phyloP scores from a whole-genome alignment of 2,888 invertebrate species.

The Sphaerophoria rueppellii region DNA sequence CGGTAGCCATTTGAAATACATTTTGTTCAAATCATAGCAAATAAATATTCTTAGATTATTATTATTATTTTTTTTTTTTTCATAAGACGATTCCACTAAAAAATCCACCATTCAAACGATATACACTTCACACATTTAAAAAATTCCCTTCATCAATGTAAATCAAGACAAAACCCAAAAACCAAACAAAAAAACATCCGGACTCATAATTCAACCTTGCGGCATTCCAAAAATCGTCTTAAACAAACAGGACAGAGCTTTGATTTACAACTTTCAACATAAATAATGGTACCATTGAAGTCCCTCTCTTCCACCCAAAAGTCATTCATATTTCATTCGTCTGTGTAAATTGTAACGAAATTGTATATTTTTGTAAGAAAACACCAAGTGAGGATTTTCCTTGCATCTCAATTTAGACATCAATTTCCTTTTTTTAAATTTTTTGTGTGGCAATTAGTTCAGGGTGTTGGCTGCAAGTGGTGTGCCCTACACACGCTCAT shows the following conservation, averaged over 20 bases:
- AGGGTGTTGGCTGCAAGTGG: neutral
- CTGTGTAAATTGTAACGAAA: neutral
- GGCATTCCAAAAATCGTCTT: slow-evolving; percentile 20
- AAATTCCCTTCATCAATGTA: neutral
- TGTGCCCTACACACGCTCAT: slow-evolving; percentile 15
- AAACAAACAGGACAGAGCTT: slow-evolving; percentile 42
- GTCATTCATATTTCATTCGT: neutral
- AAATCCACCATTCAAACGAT: neutral
- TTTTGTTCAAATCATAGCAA: too few relatives aligned
- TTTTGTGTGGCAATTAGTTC: neutral
- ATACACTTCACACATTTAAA: neutral
- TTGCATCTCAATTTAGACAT: slow-evolving; percentile 7
- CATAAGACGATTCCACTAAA: too few relatives aligned
- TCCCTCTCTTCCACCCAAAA: neutral
- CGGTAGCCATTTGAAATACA: too few relatives aligned
- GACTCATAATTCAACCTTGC: slow-evolving; percentile 40
- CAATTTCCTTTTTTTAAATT: neutral
- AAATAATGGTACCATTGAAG: slow-evolving; percentile 7
- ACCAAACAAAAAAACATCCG: slow-evolving; percentile 18
- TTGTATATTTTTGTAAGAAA: slow-evolving; percentile 39
- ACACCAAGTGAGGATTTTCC: slow-evolving; percentile 9
- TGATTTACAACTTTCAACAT: slow-evolving; percentile 32
- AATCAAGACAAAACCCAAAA: neutral
- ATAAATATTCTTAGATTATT: too few relatives aligned
- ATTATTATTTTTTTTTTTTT: too few relatives aligned